A percentile compares a stretch with the other conserved stretches of the same genome.
Evolutionary conservation across 2,797 vertebrate genomes (phyloP).

Genomic region (Champsocephalus esox): DNA sequence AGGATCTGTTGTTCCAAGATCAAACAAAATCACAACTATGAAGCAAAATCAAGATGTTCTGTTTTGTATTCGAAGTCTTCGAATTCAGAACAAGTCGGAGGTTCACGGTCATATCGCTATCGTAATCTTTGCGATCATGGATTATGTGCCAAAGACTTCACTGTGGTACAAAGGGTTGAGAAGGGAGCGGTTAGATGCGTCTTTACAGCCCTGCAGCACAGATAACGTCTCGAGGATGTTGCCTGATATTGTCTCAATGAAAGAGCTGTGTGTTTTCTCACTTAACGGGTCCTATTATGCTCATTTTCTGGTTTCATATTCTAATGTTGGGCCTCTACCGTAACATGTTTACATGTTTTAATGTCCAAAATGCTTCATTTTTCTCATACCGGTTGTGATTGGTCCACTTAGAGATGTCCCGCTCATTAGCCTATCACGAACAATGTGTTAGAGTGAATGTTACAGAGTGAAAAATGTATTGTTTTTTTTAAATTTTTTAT

Average conservation of each 20-base stretch:
- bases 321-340: too few relatives aligned
- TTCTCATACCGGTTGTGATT: too few relatives aligned
- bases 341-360: too few relatives aligned
- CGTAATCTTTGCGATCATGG: conserved; percentile 26
- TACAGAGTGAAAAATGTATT: too few relatives aligned
- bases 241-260: neutral
- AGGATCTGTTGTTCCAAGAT: neutral
- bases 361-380: too few relatives aligned
- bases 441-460: too few relatives aligned
- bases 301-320: too few relatives aligned
- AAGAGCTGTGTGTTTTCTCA: neutral
- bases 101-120: conserved; percentile 40
- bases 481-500: neutral
- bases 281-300: neutral
- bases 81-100: conserved; percentile 21
- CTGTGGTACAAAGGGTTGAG: conserved; percentile 55
- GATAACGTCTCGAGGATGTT: conserved; percentile 19
- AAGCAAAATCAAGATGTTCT: neutral
- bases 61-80: neutral
- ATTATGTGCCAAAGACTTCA: conserved; percentile 34
- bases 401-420: too few relatives aligned
- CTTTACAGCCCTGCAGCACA: conserved; percentile 38
- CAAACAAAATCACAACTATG: neutral
- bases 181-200: conserved; percentile 56
- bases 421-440: too few relatives aligned